Evolutionary conservation across 2,113 vertebrate genomes (phyloP).

Genomic region (Laticauda colubrina): DNA sequence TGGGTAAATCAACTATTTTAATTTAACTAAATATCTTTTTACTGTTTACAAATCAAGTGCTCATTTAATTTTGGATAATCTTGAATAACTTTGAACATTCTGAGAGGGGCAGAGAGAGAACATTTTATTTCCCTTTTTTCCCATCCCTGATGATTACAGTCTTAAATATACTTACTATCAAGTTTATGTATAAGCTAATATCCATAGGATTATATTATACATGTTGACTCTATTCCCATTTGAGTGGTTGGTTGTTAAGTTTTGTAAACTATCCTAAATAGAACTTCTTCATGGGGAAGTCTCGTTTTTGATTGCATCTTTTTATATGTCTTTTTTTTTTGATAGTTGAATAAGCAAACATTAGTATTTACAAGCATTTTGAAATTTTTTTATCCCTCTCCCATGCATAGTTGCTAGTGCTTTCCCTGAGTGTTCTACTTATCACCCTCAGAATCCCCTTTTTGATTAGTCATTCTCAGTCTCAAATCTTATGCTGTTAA

Average conservation of each 20-base stretch:
- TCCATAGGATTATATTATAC: not conserved
- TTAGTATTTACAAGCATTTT: not conserved
- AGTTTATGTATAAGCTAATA: not conserved
- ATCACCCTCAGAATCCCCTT: not conserved
- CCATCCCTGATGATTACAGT: not conserved
- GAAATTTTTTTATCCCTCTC: not conserved
- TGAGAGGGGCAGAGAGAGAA: not conserved
- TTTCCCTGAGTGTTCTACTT: not conserved
- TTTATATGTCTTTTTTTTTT: not conserved
- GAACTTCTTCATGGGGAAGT: not conserved
- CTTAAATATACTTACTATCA: not conserved
- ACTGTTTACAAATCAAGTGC: not conserved
- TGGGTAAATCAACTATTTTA: not conserved
- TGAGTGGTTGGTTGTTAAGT: not conserved
- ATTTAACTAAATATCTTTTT: not conserved
- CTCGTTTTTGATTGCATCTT: not conserved
- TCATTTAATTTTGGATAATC: not conserved
- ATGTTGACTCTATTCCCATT: not conserved
- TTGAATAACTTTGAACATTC: not conserved
- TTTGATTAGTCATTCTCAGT: not conserved
- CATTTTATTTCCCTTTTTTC: not conserved
- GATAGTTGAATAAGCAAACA: not conserved
- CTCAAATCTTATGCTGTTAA: not conserved
- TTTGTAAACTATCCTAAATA: not conserved
- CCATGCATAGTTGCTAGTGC: no score